Percentiles rank a stretch among this genome's conserved stretches.
Evolutionary conservation across 2,113 vertebrate species (phyloP).

Genomic region (Origma solitaria): DNA sequence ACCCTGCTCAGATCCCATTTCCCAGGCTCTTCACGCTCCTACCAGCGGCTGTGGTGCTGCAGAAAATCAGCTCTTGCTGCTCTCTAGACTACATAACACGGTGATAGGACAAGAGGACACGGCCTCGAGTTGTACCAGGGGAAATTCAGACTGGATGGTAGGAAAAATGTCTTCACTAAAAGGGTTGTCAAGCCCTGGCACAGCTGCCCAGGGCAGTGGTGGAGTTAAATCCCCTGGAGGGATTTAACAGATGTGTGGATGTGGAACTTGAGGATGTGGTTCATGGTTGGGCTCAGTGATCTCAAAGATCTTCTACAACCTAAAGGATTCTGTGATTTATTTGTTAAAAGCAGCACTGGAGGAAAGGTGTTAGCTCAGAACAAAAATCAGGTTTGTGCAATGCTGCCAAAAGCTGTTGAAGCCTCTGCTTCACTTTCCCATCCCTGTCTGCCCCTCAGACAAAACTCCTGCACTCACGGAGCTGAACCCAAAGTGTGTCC

Average conservation of each 20-base stretch:
- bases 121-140: background rate
- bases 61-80: background rate
- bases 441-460: background rate
- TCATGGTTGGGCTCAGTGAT: background rate
- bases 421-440: background rate
- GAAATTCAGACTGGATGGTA: background rate
- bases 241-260: background rate
- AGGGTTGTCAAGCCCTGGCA: background rate
- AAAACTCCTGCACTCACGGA: background rate
- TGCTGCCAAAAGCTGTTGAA: background rate
- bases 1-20: background rate
- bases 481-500: background rate
- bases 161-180: background rate
- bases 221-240: background rate
- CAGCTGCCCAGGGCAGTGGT: background rate
- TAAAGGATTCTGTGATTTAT: background rate
- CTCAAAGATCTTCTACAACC: background rate
- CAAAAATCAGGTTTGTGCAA: background rate
- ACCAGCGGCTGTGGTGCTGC: background rate
- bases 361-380: background rate
- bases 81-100: background rate
- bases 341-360: background rate
- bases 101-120: background rate
- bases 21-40: background rate
- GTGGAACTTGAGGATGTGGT: background rate